phyloP scores from a whole-genome alignment of 1,140 invertebrate species.

The Drosophila tristis region DNA sequence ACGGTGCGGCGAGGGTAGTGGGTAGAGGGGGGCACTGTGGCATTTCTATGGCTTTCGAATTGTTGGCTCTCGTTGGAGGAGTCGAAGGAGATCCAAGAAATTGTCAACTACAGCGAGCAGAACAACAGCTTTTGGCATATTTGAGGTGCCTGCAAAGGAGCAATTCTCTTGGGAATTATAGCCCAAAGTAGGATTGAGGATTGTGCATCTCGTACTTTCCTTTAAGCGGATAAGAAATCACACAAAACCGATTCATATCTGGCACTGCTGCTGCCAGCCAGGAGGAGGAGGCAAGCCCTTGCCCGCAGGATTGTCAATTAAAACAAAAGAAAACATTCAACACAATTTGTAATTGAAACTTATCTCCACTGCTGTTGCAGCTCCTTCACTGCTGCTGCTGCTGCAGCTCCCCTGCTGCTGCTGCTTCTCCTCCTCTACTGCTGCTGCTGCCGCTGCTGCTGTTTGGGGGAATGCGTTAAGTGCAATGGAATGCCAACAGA shows the following conservation, averaged over 20 bases:
- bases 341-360: conserved; percentile 81
- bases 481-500: conserved; percentile 64
- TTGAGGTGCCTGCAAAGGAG: conserved; percentile 38
- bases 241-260: conserved; percentile 61
- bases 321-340: conserved; percentile 57
- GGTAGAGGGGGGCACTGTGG: not conserved
- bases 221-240: conserved; percentile 46
- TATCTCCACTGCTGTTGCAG: conserved; percentile 40
- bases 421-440: too few species aligned
- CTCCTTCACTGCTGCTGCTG: too few species aligned
- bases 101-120: conserved; percentile 65
- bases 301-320: conserved; percentile 67
- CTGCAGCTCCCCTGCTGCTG: too few species aligned
- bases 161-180: conserved; percentile 39
- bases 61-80: conserved; percentile 26
- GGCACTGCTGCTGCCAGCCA: not conserved
- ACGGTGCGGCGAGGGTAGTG: too few species aligned
- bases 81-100: conserved; percentile 41
- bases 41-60: conserved; percentile 61
- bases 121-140: conserved; percentile 76
- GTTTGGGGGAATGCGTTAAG: conserved; percentile 69
- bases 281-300: not conserved
- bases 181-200: conserved; percentile 38
- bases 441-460: too few species aligned
- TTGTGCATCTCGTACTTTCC: conserved; percentile 11